Base-by-base conservation (phyloP, 1,140 invertebrate species). In the Heliconius hewitsoni region DNA sequence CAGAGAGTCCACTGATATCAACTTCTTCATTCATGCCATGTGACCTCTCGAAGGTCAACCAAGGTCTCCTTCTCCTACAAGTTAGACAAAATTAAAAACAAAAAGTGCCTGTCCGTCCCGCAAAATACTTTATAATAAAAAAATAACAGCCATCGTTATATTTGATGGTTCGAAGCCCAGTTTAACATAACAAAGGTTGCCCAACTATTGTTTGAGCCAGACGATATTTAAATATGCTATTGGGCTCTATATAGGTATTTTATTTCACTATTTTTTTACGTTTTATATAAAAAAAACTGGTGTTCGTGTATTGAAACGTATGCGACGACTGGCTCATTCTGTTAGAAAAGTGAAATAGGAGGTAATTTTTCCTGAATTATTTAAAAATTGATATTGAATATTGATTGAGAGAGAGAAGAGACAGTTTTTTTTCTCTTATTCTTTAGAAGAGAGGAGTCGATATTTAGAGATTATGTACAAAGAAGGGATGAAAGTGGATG, bases 151-250 rank as follows among this genome's bases (percentile, higher is more conserved):
- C 83, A 88, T 90, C 86, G 88, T 90, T 89, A 88, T 83, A 79
- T 84, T 82, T 84, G 82, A 85, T 84, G 84, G 83, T 86, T 84
- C 82, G 82, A 75, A 79, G 85, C 88, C 89, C 87, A 90, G 89
- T 88, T 92, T 90, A 90, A 85, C 89, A 92, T 91, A 90, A 93
- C 91, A 92, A 93, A 92, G 89, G 82, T 82, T 77, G 84, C 85
- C 79, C 84, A 86, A 82, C 85, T 87, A 91, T 93, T 93, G 91
- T 93, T 91, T 90, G 84, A 82, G 80, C 83, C 91, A 92, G 90
- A 93, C 89, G 89, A 86, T 91, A 91, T 93, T 93, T 93, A 93
- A 93, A 93, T 91, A 90, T 89, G 84, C 86, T 83, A 82, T 77
- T 81, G 84, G 81, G 73, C 71, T 80, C 85, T 87, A 57, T 82